Percentiles rank a stretch among this genome's conserved stretches.
phyloP scores from a whole-genome alignment of 2,113 vertebrate genomes.

The Crocuta crocuta region DNA sequence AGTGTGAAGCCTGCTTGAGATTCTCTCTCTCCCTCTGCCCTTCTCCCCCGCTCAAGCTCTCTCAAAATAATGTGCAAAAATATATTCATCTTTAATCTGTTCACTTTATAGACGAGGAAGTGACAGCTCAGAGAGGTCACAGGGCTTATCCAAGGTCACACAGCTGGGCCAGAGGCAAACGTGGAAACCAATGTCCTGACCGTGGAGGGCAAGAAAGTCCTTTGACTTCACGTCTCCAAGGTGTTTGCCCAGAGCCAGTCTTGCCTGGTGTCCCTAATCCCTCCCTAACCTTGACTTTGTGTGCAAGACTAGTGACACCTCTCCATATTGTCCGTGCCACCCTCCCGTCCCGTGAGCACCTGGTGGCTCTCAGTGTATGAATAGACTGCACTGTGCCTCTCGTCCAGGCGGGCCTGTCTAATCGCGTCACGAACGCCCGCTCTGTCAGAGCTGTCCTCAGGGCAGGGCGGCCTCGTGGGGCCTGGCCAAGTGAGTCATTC shows the following conservation, averaged over 20 bases:
- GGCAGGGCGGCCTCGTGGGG: background rate
- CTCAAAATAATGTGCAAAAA: background rate
- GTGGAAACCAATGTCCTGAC: background rate
- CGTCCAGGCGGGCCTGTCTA: accelerated
- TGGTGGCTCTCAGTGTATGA: background rate
- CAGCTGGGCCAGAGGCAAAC: background rate
- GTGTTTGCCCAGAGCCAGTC: background rate
- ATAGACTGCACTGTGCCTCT: background rate
- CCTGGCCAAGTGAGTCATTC: background rate
- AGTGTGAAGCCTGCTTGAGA: no score
- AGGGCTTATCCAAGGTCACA: background rate
- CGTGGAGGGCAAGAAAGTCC: background rate
- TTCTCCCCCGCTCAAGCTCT: no score
- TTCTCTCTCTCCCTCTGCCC: no score
- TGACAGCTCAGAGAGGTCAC: background rate
- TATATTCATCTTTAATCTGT: background rate
- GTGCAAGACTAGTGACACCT: background rate
- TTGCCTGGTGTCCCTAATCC: background rate
- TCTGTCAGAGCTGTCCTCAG: background rate
- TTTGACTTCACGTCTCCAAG: background rate
- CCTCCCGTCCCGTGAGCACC: background rate
- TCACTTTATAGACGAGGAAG: background rate
- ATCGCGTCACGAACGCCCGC: accelerated
- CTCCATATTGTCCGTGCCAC: background rate
- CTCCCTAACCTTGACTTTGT: background rate